A percentile compares a stretch with the other conserved stretches of the same genome.
phyloP scores from a whole-genome alignment of 2,888 invertebrate genomes.

The Melikaiella ostensackeni region DNA sequence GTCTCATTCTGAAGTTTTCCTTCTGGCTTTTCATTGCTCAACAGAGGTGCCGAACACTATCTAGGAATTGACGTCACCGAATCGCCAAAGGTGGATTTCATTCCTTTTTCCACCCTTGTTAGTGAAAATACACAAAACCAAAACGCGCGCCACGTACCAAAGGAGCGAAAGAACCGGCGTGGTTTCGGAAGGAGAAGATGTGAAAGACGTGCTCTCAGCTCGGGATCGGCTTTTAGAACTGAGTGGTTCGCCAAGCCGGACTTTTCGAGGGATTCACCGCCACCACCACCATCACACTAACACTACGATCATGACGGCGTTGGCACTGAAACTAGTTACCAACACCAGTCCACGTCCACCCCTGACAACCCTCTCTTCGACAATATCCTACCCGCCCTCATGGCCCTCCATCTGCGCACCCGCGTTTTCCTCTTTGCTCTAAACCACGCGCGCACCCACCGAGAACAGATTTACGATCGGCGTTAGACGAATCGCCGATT shows the following conservation, averaged over 20 bases:
- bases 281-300: slow-evolving; percentile 51
- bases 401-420: slow-evolving; percentile 39
- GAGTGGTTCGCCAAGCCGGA: slow-evolving; percentile 48
- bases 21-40: slow-evolving; percentile 1
- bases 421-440: slow-evolving; percentile 11
- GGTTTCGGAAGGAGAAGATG: slow-evolving; percentile 40
- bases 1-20: neutral
- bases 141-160: slow-evolving; percentile 36
- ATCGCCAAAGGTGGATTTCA: neutral
- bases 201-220: slow-evolving; percentile 49
- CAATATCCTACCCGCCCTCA: slow-evolving; percentile 35
- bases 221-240: slow-evolving; percentile 51
- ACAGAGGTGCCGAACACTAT: neutral
- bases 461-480: slow-evolving; percentile 30
- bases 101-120: slow-evolving; percentile 17
- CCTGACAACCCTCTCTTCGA: slow-evolving; percentile 41
- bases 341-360: slow-evolving; percentile 47
- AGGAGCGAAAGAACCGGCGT: slow-evolving; percentile 33
- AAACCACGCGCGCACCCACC: slow-evolving; percentile 36
- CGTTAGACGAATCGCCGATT: slow-evolving; percentile 41
- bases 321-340: slow-evolving; percentile 40
- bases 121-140: slow-evolving; percentile 19
- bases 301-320: slow-evolving; percentile 47
- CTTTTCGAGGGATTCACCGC: slow-evolving; percentile 49
- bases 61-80: neutral